Evolutionary conservation across 2,113 vertebrate genomes (phyloP), one percentile per base, ranked within the genome.

Genomic region (Upupa epops): DNA sequence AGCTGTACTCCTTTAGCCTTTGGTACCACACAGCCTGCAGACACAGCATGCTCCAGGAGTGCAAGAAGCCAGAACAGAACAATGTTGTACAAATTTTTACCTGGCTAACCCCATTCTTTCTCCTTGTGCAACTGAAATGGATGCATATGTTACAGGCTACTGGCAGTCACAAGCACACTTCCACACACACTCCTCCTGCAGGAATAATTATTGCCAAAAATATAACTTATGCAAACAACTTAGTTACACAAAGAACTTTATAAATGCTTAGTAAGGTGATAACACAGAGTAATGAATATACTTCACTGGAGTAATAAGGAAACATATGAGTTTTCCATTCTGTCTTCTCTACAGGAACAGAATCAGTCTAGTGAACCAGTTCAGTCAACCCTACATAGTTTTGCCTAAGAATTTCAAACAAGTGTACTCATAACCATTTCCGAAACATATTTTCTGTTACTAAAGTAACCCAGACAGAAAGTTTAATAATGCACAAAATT

Each of bases 401-500:
- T 89, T 96, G 69, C 85, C 75, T 88, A 87, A 85, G 79, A 92
- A 93, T 92, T 83, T 94, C 88, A 54, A 90, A 73, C 51, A 94
- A 76, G 60, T 51, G 40, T 70, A 86, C 93, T 83, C 82, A 51
- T 89, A 95, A 92, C 74, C 7, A 5, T 90, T 96, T 96, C 90
- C 86, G 87, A 81, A 92, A 78, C 72, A 94, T 34, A 90, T 82
- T 83, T 88, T 95, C 90, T 94, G 40, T 95, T 92, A 92, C 51
- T 91, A 79, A 85, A 93, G 56, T 93, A 87, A 80, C 17, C 28
- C 51, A 94, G 61, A 55, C 89, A 96, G 87, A 96, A 95, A 96
- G 86, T 64, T 87, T 79, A 95, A 93, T 91, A 92, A 89, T 65
- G 54, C 19, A 6, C 37, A 36, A n/a, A n/a, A n/a, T n/a, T n/a